Evolutionary conservation across 92 coral and sea anemone genomes (phyloP).

Genomic region (Paragorgia papillata): DNA sequence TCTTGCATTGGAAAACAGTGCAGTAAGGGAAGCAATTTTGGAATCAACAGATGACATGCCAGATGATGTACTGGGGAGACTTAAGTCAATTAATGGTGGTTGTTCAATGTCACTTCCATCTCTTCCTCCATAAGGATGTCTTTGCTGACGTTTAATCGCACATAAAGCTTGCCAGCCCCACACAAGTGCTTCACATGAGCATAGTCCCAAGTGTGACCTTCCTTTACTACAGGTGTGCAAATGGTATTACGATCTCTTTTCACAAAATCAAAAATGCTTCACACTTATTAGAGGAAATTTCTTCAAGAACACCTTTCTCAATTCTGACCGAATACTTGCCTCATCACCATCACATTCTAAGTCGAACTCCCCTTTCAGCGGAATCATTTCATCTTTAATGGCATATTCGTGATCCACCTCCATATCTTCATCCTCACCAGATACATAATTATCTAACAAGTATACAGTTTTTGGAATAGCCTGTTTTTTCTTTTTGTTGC

Average conservation of each 20-base stretch:
- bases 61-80: constrained; percentile 13
- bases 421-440: constrained; percentile 13
- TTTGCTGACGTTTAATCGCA: constrained; percentile 52
- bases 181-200: constrained; percentile 58
- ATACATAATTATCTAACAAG: constrained; percentile 47
- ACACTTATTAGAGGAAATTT: constrained; percentile 26
- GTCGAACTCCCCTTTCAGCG: constrained; percentile 55
- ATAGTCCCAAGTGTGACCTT: constrained; percentile 50
- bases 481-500: constrained; percentile 3
- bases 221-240: constrained; percentile 46
- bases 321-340: constrained; percentile 50
- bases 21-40: constrained; percentile 40
- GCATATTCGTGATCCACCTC: constrained; percentile 46
- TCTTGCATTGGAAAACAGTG: constrained; percentile 43
- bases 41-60: constrained; percentile 36
- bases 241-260: constrained; percentile 54
- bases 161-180: constrained; percentile 56
- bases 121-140: neutral
- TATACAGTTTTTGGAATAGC: constrained; percentile 56
- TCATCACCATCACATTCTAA: constrained; percentile 34
- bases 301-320: constrained; percentile 37
- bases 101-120: neutral
- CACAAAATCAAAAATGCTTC: constrained; percentile 61
- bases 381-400: constrained; percentile 50
- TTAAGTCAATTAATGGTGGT: constrained; percentile 26